These are phyloP conservation scores for Wasmannia auropunctata DNA, from an alignment of 1,140 invertebrate species.

Conservation along the genomic window DNA sequence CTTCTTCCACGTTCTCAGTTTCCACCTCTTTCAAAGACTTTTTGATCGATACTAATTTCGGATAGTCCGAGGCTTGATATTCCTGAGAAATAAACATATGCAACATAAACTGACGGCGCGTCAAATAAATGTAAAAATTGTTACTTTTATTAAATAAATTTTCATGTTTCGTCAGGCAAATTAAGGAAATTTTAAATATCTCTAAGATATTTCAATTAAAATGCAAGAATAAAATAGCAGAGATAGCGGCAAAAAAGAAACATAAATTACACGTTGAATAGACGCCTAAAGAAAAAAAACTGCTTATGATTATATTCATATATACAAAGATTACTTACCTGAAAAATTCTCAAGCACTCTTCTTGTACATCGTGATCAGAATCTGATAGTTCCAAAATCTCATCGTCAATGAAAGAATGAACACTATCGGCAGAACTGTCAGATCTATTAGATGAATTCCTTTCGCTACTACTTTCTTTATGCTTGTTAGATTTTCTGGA, in stretches of 20 bases:
- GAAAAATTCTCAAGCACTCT: constrained; percentile 91
- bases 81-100: constrained; percentile 73
- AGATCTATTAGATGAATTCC: constrained; percentile 67
- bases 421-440: constrained; percentile 38
- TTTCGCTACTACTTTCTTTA: constrained; percentile 65
- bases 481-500: constrained; percentile 65
- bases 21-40: constrained; percentile 56
- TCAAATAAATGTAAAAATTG: not conserved
- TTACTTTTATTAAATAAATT: not conserved
- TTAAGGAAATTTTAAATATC: not conserved
- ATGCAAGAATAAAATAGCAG: not conserved
- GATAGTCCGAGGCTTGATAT: constrained; percentile 80
- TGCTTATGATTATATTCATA: not conserved
- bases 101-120: not conserved
- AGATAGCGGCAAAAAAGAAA: not conserved
- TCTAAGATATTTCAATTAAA: not conserved
- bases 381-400: constrained; percentile 77
- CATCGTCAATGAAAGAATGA: constrained; percentile 6
- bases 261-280: not conserved
- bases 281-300: not conserved
- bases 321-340: constrained; percentile 81
- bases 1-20: constrained; percentile 77
- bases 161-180: not conserved
- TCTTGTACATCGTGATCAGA: constrained; percentile 88
- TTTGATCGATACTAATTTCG: constrained; percentile 73